Conservation (phyloP, 1,140 invertebrate species). For the Drosophila ohnishii region DNA sequence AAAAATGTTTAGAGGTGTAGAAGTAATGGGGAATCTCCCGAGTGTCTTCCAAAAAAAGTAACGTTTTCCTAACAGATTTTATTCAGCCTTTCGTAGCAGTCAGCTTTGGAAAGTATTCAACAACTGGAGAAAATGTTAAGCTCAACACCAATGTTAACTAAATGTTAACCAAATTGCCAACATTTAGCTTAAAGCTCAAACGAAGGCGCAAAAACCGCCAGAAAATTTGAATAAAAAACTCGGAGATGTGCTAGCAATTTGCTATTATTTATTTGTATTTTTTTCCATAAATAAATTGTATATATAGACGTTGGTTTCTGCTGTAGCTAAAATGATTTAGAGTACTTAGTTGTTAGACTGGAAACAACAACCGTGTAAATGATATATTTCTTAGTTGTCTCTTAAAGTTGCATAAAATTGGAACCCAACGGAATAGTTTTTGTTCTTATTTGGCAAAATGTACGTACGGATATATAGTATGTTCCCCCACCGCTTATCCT, state of each 20-base stretch:
- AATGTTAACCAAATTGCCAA: constrained; percentile 11
- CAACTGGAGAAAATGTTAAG: neutral
- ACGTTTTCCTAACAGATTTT: too few species aligned
- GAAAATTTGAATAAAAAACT: neutral
- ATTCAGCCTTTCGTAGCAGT: neutral
- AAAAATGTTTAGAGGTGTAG: too few species aligned
- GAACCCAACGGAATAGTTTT: constrained; percentile 46
- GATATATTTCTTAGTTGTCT: constrained; percentile 50
- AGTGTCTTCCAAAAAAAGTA: too few species aligned
- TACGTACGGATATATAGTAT: constrained; percentile 28
- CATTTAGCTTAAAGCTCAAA: constrained; percentile 14
- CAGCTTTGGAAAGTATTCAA: neutral
- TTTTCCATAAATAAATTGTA: constrained; percentile 35
- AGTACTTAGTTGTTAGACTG: constrained; percentile 31
- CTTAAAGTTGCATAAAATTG: constrained; percentile 43
- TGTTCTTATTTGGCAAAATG: constrained; percentile 64
- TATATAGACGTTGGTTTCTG: constrained; percentile 17
- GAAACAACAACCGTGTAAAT: constrained; percentile 48
- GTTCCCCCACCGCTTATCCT: constrained; percentile 23
- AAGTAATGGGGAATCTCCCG: too few species aligned
- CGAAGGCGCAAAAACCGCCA: neutral
- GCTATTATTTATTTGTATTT: constrained; percentile 34
- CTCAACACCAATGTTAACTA: neutral
- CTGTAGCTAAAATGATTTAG: constrained; percentile 30
- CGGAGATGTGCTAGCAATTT: constrained; percentile 11